Conservation (phyloP, 1,140 invertebrate genomes). For the Cyrtorhinus lividipennis region DNA sequence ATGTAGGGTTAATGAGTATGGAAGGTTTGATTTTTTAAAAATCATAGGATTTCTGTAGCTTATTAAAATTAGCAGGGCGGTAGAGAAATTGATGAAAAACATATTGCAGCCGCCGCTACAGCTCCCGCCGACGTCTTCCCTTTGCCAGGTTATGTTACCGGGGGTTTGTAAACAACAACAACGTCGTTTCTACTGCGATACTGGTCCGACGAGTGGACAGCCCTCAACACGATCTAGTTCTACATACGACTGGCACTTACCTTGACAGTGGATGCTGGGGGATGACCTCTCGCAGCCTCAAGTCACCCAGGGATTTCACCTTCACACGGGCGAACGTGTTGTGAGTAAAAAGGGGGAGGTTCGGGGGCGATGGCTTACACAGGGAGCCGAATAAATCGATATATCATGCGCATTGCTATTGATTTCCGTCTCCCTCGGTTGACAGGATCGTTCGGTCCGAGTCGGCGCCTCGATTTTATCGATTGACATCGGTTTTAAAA, state of each 20-base stretch:
- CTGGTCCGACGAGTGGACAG: too few species aligned
- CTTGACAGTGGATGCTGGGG: not conserved
- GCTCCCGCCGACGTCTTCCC: too few species aligned
- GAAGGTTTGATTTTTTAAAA: too few species aligned
- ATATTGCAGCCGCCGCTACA: too few species aligned
- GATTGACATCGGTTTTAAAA: conserved; percentile 20
- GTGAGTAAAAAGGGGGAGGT: not conserved
- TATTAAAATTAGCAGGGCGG: too few species aligned
- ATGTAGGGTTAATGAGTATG: too few species aligned
- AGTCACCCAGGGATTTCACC: not conserved
- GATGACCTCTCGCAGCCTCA: not conserved
- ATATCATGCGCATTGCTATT: conserved; percentile 25
- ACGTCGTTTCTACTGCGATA: too few species aligned
- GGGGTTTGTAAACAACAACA: conserved; percentile 3
- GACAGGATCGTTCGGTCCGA: conserved; percentile 10
- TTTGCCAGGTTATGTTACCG: not conserved
- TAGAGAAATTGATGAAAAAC: too few species aligned
- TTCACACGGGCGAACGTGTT: conserved; percentile 9
- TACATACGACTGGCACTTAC: not conserved
- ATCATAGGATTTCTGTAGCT: too few species aligned
- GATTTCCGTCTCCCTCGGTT: conserved; percentile 20
- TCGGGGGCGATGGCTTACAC: not conserved
- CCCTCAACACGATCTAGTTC: not conserved
- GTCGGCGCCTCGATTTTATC: conserved; percentile 15
- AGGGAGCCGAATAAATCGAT: conserved; percentile 25